These are phyloP conservation scores for Mus pahari DNA, from an alignment of 2,113 vertebrate genomes.

Conservation along the genomic window DNA sequence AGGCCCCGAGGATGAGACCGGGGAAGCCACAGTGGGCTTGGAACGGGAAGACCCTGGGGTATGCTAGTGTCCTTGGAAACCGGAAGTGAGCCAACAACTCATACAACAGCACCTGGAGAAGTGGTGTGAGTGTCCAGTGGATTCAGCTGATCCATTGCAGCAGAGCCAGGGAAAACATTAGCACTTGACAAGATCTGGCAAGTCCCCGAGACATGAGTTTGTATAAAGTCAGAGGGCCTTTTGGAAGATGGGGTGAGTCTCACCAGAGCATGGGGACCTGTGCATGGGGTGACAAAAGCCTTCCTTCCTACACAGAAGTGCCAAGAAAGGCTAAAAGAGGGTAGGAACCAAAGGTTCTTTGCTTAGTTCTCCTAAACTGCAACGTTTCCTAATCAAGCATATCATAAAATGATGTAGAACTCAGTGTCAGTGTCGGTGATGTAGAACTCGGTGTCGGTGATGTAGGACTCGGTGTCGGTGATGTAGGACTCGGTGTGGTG, in stretches of 20 bases:
- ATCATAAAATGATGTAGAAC: constrained; percentile 81
- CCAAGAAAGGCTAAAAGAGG: constrained; percentile 78
- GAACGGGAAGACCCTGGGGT: constrained; percentile 57
- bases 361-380: constrained; percentile 77
- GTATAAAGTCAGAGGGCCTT: constrained; percentile 84
- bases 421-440: neutral
- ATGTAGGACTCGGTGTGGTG: constrained; percentile 38
- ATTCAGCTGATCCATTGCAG: constrained; percentile 81
- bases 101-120: constrained; percentile 55
- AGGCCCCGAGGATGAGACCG: neutral
- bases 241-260: constrained; percentile 83
- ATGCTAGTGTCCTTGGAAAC: constrained; percentile 34
- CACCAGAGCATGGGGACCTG: constrained; percentile 82
- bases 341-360: constrained; percentile 62
- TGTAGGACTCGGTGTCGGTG: constrained; percentile 44
- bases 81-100: constrained; percentile 60
- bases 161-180: constrained; percentile 84
- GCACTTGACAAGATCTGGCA: constrained; percentile 85
- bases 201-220: constrained; percentile 80
- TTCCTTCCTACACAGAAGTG: constrained; percentile 75
- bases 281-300: constrained; percentile 78
- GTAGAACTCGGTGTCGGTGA: constrained; percentile 33
- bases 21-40: neutral
- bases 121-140: constrained; percentile 62
- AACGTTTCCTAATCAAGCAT: constrained; percentile 83